Evolutionary conservation across 2,888 invertebrate genomes (phyloP), one percentile per base, ranked within the genome.

Genomic region (Ametastegia equiseti): DNA sequence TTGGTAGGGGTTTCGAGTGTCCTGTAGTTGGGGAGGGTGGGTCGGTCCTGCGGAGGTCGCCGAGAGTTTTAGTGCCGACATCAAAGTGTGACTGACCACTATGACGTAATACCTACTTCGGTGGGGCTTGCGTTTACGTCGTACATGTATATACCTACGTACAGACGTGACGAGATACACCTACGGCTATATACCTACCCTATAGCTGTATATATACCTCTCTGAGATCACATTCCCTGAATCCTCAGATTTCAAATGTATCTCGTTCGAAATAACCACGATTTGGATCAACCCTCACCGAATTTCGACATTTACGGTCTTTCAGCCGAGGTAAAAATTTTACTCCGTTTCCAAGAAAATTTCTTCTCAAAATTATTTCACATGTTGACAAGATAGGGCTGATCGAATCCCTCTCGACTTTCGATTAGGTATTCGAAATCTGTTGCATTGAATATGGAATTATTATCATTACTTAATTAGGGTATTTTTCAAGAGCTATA

Each of bases 61-160:
- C 78, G 39, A 45, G 78, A 78, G 78, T 78, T 78, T 78, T 78
- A 78, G 78, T 78, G 78, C 60, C 45, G 78, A 78, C 78, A 78
- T 78, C 60, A 78, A 78, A 78, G 63, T 78, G 60, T 78, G 63
- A 63, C 78, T 78, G 78, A 78, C 78, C 78, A 78, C 78, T 78
- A 78, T 63, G 78, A 78, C 78, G 78, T 78, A 78, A 78, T 78
- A 45, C 78, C 63, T 42, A 57, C 39, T 75, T 39, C 75, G 50
- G 54, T 33, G 54, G 36, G 78, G 78, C 30, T 78, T 27, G 60
- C 78, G 63, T 78, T 60, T 78, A 78, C 78, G 60, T 27, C 45
- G 45, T 67, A 36, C 39, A 67, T 36, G 15, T 4, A 23, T 19
- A 11, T 30, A 60, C 36, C 11, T 65, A 65, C n/a, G n/a, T 65